Evolutionary conservation across 2,888 invertebrate species (phyloP), one percentile per base, ranked within the genome.

Genomic region (Lypha dubia): DNA sequence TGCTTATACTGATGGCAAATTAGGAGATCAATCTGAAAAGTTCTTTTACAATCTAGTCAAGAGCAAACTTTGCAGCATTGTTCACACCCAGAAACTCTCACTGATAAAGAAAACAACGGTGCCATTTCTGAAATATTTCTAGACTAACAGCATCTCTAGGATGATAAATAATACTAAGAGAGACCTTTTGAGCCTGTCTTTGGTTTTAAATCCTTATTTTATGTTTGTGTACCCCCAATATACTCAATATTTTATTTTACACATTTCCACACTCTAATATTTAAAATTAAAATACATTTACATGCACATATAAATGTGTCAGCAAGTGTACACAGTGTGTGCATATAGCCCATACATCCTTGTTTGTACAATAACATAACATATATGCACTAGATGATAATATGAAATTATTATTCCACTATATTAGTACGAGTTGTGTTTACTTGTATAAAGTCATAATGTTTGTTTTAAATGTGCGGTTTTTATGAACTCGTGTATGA

Each of bases 401-500:
- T 77, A 81, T 73, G 73, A 76, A 77, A 71, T 81, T 73, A 77
- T 84, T 84, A 68, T 75, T 60, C 44, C 60, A 74, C 32, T 77
- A 51, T 67, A 20, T 58, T 60, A 67, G 70, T 20, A 46, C 28
- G 58, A 46, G 73, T 62, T n/a, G 28, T 75, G 62, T 70, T 32
- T 46, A 13, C 20, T 28, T 46, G 44, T 35, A 63, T 22, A 70
- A 79, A 80, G 76, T 80, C 71, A 80, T 76, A 80, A 76, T 84
- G 71, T 84, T 84, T 80, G 80, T 73, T 84, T 80, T 67, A 73
- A 84, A 80, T 84, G 84, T 81, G 76, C 65, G 80, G 68, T 73
- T 83, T 77, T 73, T 76, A 82, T 76, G 63, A 63, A 82, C 75
- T 76, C 56, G 44, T 63, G 49, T 38, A 62, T 44, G 62, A 51